Evolutionary conservation across 2,797 vertebrate species (phyloP).

Genomic region (Typhlichthys eigenmanni): DNA sequence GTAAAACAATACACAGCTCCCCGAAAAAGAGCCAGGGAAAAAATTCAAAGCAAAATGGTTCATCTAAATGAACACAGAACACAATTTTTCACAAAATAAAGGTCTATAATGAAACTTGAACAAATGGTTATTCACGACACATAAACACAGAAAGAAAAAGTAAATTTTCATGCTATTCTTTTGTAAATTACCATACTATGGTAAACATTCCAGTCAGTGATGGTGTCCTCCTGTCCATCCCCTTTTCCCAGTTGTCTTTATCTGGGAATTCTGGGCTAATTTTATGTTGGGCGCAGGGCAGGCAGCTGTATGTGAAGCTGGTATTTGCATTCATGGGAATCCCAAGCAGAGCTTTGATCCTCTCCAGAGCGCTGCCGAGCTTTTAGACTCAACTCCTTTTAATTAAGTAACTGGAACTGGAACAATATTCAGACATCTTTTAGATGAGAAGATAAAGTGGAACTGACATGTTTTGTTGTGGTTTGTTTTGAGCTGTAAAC

Average conservation of each 20-base stretch:
- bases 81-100: not conserved
- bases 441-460: not conserved
- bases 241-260: conserved; percentile 17
- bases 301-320: conserved; percentile 69
- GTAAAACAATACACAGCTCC: conserved; percentile 48
- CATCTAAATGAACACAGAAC: not conserved
- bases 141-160: not conserved
- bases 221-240: conserved; percentile 58
- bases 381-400: conserved; percentile 31
- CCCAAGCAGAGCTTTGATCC: conserved; percentile 31
- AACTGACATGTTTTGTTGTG: no score
- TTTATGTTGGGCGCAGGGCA: conserved; percentile 39
- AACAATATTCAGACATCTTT: not conserved
- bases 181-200: conserved; percentile 48
- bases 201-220: conserved; percentile 15
- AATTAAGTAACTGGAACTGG: not conserved
- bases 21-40: conserved; percentile 28
- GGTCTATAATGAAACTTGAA: not conserved
- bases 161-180: not conserved
- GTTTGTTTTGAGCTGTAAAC: no score
- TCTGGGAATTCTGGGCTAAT: conserved; percentile 47
- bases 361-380: conserved; percentile 21
- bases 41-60: not conserved
- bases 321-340: conserved; percentile 42
- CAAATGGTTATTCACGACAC: conserved; percentile 1